A percentile compares a stretch with the other conserved stretches of the same genome.
These are phyloP conservation scores for Ophiothrix spiculata DNA, from an alignment of 35 echinoderm and acorn worm genomes.

Conservation along the genomic window DNA sequence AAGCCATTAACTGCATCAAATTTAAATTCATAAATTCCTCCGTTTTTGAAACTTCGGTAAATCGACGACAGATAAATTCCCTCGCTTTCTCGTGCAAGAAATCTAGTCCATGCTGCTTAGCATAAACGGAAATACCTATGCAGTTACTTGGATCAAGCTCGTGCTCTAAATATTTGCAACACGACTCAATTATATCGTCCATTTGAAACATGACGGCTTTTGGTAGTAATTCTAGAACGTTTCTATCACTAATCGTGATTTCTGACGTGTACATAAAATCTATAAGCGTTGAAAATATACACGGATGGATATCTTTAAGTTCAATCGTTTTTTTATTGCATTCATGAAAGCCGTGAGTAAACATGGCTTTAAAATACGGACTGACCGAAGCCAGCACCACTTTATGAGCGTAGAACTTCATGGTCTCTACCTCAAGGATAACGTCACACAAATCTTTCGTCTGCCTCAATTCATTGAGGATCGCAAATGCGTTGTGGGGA, in stretches of 20 bases:
- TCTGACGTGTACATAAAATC: constrained; percentile 94
- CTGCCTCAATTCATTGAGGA: constrained; percentile 78
- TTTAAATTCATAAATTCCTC: constrained; percentile 94
- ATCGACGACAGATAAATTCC: constrained; percentile 76
- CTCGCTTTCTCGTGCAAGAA: constrained; percentile 52
- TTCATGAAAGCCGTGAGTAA: constrained; percentile 84
- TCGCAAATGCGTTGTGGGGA: constrained; percentile 65
- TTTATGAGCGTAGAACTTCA: constrained; percentile 81
- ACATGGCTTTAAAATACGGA: constrained; percentile 95
- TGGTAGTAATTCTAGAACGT: constrained; percentile 77
- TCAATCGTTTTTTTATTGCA: constrained; percentile 78
- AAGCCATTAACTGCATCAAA: constrained; percentile 55
- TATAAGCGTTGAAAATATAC: constrained; percentile 77
- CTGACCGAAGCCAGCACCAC: constrained; percentile 86
- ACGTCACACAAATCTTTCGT: constrained; percentile 78
- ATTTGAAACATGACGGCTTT: constrained; percentile 95
- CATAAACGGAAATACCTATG: constrained; percentile 86
- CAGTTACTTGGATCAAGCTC: constrained; percentile 93
- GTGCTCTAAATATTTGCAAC: constrained; percentile 79
- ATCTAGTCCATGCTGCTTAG: constrained; percentile 64
- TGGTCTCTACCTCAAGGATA: constrained; percentile 70
- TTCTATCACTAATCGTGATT: constrained; percentile 74
- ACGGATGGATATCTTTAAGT: constrained; percentile 88
- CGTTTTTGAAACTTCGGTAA: constrained; percentile 81
- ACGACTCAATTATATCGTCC: constrained; percentile 74